Conservation (phyloP, 2,113 vertebrate genomes). For the Psittacula cyanocephala region DNA sequence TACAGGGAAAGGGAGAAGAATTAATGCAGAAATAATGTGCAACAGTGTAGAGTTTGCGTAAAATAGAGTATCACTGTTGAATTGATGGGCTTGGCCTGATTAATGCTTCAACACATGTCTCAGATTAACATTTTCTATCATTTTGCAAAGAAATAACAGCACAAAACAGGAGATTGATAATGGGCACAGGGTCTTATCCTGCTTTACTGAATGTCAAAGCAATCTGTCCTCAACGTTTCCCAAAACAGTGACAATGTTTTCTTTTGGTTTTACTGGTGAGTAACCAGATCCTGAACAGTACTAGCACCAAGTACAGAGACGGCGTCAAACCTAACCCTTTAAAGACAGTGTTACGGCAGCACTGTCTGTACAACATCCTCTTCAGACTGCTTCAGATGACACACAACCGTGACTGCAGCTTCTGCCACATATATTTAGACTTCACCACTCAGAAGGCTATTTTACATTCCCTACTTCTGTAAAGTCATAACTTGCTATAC, state of each 20-base stretch:
- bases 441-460: not conserved
- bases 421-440: not conserved
- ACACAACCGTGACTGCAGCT: not conserved
- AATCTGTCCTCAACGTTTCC: not conserved
- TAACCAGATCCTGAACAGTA: not conserved
- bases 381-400: not conserved
- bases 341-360: not conserved
- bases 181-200: not conserved
- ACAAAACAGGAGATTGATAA: not conserved
- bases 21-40: not conserved
- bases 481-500: not conserved
- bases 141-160: not conserved
- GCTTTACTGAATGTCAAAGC: not conserved
- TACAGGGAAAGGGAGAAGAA: constrained; percentile 2
- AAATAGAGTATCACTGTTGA: not conserved
- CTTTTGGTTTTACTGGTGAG: not conserved
- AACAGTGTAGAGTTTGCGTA: not conserved
- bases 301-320: not conserved
- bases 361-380: not conserved
- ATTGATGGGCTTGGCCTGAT: not conserved
- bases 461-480: not conserved
- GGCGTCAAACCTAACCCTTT: not conserved
- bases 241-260: not conserved
- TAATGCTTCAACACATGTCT: not conserved
- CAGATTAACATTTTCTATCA: not conserved